Conservation (phyloP, 1,140 invertebrate genomes). For the Telenomus remus region DNA sequence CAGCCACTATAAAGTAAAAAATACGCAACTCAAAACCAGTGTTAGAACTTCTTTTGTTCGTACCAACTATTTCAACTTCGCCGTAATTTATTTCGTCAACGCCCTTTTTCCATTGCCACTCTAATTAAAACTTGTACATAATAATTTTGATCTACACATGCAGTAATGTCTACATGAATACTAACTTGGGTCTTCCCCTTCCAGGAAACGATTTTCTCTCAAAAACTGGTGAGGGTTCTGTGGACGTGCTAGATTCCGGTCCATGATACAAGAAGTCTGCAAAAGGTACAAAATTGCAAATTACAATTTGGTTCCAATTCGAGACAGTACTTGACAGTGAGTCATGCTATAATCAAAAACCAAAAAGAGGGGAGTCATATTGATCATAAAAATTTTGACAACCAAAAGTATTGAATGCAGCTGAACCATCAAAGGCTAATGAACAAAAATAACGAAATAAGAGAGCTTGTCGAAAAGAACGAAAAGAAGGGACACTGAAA, state of each 20-base stretch:
- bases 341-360: conserved; percentile 3
- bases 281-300: conserved; percentile 30
- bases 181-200: conserved; percentile 75
- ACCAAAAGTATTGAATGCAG: too few relatives aligned
- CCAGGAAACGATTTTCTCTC: conserved; percentile 77
- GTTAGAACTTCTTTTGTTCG: conserved; percentile 21
- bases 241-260: conserved; percentile 78
- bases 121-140: too few relatives aligned
- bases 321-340: neutral
- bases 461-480: too few relatives aligned
- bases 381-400: too few relatives aligned
- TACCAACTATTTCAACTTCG: conserved; percentile 15
- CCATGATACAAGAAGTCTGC: conserved; percentile 77
- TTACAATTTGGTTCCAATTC: neutral
- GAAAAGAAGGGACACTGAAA: too few relatives aligned
- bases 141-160: too few relatives aligned
- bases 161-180: neutral
- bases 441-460: too few relatives aligned
- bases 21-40: conserved; percentile 39
- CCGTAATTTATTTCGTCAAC: conserved; percentile 25
- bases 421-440: too few relatives aligned
- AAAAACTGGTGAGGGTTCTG: conserved; percentile 77
- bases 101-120: conserved; percentile 4
- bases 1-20: conserved; percentile 42
- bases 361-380: too few relatives aligned